phyloP scores from a whole-genome alignment of 2,797 vertebrate genomes.

The Rhabdomys pumilio region DNA sequence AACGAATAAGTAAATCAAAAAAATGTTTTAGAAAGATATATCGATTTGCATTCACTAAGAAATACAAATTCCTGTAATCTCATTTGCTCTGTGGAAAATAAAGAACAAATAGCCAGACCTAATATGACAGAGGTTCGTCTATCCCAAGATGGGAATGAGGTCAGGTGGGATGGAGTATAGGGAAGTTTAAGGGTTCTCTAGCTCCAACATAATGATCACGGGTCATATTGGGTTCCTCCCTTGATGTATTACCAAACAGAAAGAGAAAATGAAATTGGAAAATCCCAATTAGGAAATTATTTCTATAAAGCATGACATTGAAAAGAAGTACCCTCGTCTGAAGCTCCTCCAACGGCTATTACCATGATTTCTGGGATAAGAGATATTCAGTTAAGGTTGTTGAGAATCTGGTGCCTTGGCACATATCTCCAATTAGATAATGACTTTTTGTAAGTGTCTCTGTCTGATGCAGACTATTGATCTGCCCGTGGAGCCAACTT shows the following conservation, averaged over 20 bases:
- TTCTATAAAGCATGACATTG: constrained; percentile 22
- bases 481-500: constrained; percentile 75
- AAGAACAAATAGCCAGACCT: background rate
- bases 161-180: background rate
- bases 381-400: constrained; percentile 62
- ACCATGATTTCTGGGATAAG: constrained; percentile 48
- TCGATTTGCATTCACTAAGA: background rate
- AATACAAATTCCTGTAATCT: background rate
- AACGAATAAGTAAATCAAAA: background rate
- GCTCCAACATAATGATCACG: background rate
- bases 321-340: constrained; percentile 56
- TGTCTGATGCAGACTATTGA: constrained; percentile 75
- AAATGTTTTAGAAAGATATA: background rate
- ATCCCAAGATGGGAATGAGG: background rate
- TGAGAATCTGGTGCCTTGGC: constrained; percentile 58
- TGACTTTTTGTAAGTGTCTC: constrained; percentile 66
- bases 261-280: constrained; percentile 67
- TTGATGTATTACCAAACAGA: constrained; percentile 35
- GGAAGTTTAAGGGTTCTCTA: background rate
- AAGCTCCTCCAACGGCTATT: constrained; percentile 54
- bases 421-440: constrained; percentile 76
- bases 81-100: background rate
- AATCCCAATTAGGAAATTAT: constrained; percentile 46
- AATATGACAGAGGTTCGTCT: background rate
- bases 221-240: constrained; percentile 25